Conservation (phyloP, 1,140 invertebrate species). For the Dysdera silvatica region DNA sequence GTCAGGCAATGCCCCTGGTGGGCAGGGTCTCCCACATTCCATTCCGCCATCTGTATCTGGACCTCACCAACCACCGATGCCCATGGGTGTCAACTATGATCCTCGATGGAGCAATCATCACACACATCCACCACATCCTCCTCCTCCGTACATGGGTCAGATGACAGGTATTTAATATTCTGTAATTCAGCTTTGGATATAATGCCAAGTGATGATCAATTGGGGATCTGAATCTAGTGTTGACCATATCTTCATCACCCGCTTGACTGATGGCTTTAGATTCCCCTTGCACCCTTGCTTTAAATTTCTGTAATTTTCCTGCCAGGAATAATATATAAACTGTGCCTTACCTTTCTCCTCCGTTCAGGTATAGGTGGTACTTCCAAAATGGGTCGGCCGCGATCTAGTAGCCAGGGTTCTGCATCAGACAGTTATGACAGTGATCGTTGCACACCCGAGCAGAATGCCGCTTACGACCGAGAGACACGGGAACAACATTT, state of each 20-base stretch:
- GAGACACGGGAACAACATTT: constrained; percentile 8
- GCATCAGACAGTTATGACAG: constrained; percentile 42
- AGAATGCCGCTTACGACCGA: constrained; percentile 25
- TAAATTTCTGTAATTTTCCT: no score
- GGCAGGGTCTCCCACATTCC: constrained; percentile 6
- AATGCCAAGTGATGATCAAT: no score
- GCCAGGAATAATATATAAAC: no score
- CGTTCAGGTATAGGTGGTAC: no score
- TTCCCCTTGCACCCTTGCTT: no score
- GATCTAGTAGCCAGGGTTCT: constrained; percentile 44
- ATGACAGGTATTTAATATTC: constrained; percentile 37
- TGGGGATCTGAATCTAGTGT: no score
- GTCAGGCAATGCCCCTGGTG: constrained; percentile 16
- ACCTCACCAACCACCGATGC: constrained; percentile 27
- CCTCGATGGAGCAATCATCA: constrained; percentile 36
- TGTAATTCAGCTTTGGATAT: no score
- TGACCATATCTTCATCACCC: no score
- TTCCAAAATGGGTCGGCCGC: no score
- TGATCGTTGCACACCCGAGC: constrained; percentile 37
- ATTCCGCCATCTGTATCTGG: not conserved
- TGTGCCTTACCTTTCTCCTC: no score
- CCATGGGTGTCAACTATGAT: constrained; percentile 38
- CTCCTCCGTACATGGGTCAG: constrained; percentile 42
- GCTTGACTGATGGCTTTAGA: no score
- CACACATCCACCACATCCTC: constrained; percentile 39